Evolutionary conservation across 2,113 vertebrate genomes (phyloP).

Genomic region (Azemiops feae): DNA sequence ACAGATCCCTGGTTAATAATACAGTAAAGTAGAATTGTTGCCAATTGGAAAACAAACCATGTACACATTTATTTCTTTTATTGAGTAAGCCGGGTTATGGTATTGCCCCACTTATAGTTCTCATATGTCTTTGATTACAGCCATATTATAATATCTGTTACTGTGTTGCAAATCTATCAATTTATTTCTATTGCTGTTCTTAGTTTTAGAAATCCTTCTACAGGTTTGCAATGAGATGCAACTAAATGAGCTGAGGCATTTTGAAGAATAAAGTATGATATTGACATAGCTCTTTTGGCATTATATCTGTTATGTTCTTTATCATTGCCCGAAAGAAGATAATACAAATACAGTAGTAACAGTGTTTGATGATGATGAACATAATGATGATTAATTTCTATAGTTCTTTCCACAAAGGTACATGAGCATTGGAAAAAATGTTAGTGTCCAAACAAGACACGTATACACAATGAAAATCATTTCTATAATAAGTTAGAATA

Average conservation of each 20-base stretch:
- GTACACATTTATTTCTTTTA: neutral
- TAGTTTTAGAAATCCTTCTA: neutral
- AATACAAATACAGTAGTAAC: neutral
- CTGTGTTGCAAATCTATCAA: neutral
- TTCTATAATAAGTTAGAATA: neutral
- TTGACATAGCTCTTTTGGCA: neutral
- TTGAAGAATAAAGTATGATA: neutral
- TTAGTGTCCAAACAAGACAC: conserved; percentile 5
- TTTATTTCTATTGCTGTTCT: neutral
- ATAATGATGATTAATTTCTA: neutral
- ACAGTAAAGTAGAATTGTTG: neutral
- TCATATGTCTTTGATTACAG: neutral
- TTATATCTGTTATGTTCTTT: neutral
- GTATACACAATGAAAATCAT: conserved; percentile 34
- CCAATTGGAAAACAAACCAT: neutral
- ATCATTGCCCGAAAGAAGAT: neutral
- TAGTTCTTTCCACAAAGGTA: conserved; percentile 2
- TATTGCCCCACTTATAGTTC: neutral
- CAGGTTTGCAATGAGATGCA: neutral
- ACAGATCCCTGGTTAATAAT: neutral
- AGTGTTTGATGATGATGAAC: neutral
- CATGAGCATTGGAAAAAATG: neutral
- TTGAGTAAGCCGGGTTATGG: neutral
- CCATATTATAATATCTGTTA: neutral
- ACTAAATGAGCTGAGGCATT: neutral